Evolutionary conservation across 2,797 vertebrate genomes (phyloP).

Genomic region (Cossypha dichroa): DNA sequence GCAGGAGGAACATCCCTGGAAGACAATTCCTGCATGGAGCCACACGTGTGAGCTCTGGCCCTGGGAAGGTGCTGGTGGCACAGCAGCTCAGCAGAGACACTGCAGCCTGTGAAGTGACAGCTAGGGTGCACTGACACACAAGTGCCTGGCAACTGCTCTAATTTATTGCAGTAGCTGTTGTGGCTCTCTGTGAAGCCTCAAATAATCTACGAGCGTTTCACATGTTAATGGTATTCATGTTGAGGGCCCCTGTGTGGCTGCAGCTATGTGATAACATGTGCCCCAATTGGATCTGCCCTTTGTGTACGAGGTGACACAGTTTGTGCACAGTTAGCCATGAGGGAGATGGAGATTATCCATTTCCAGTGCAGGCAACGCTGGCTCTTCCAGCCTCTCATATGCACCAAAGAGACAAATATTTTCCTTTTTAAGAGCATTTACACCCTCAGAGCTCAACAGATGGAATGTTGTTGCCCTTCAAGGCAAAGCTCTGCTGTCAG

Average conservation of each 20-base stretch:
- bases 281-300: slow-evolving; percentile 39
- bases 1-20: rapidly evolving
- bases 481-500: slow-evolving; percentile 33
- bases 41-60: rapidly evolving
- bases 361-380: background rate
- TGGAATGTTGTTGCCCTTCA: slow-evolving; percentile 29
- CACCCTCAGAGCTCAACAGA: slow-evolving; percentile 21
- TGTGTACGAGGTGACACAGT: slow-evolving; percentile 36
- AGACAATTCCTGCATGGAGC: background rate
- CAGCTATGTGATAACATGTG: slow-evolving; percentile 47
- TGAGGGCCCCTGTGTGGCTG: slow-evolving; percentile 56
- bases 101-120: slow-evolving; percentile 46
- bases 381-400: background rate
- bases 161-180: slow-evolving; percentile 40
- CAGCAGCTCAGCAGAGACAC: background rate
- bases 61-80: background rate
- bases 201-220: slow-evolving; percentile 53
- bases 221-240: slow-evolving; percentile 52
- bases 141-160: slow-evolving; percentile 53
- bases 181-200: slow-evolving; percentile 56
- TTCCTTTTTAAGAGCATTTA: slow-evolving; percentile 4
- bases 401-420: background rate
- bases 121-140: slow-evolving; percentile 64
- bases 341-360: slow-evolving; percentile 35
- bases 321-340: slow-evolving; percentile 46